Conservation (phyloP, 2,888 invertebrate species). For the Drepana falcataria region DNA sequence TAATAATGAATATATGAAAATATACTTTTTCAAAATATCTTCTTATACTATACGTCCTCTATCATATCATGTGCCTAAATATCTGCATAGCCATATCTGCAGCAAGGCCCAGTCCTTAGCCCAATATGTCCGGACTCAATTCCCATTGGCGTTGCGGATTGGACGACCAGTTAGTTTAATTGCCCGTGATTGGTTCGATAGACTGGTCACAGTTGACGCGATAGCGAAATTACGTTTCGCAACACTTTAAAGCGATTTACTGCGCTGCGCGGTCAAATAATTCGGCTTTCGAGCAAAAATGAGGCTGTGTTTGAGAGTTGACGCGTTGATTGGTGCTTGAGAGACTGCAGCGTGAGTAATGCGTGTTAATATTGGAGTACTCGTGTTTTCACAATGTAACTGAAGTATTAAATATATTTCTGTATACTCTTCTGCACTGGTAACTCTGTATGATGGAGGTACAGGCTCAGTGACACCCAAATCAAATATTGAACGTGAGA, state of each 20-base stretch:
- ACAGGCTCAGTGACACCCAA: too few species aligned
- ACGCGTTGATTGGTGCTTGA: neutral
- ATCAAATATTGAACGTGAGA: too few species aligned
- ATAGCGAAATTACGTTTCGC: slow-evolving; percentile 3
- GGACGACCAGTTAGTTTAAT: neutral
- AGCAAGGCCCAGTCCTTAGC: neutral
- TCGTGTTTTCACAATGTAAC: too few species aligned
- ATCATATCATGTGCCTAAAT: neutral
- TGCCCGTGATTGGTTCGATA: slow-evolving; percentile 4
- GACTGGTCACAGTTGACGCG: slow-evolving; percentile 2
- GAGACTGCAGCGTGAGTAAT: neutral
- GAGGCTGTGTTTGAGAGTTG: neutral
- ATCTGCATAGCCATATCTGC: neutral
- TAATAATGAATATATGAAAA: too few species aligned
- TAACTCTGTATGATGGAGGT: too few species aligned
- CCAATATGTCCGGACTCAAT: neutral
- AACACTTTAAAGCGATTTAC: slow-evolving; percentile 4
- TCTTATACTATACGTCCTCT: too few species aligned
- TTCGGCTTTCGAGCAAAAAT: neutral
- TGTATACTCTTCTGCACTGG: too few species aligned
- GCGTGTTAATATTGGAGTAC: neutral
- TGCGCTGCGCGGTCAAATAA: neutral
- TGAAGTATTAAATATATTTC: too few species aligned
- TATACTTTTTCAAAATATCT: too few species aligned
- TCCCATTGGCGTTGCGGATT: neutral